These are phyloP conservation scores for Mugil cephalus DNA, from an alignment of 2,113 vertebrate species.

Conservation along the genomic window DNA sequence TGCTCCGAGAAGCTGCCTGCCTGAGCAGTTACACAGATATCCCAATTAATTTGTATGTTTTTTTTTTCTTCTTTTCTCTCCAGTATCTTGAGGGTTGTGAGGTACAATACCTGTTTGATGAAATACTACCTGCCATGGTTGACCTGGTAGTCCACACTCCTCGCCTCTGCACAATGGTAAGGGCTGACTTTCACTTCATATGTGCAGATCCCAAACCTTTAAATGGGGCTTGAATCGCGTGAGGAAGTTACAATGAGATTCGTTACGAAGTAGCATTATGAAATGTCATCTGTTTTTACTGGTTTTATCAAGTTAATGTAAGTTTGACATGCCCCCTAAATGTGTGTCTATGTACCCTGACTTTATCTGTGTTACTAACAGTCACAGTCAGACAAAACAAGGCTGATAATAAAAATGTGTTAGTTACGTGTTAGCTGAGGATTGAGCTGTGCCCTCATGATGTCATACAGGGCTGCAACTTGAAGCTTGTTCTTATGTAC, in stretches of 20 bases:
- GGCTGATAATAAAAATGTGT: no score
- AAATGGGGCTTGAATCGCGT: background rate
- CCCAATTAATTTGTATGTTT: slow-evolving; percentile 29
- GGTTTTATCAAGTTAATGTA: no score
- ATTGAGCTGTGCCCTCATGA: no score
- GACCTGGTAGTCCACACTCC: slow-evolving; percentile 89
- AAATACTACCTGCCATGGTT: slow-evolving; percentile 91
- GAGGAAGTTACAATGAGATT: background rate
- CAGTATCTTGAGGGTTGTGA: slow-evolving; percentile 90
- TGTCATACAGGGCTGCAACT: no score
- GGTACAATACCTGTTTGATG: slow-evolving; percentile 88
- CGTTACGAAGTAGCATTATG: no score
- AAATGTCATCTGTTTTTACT: no score
- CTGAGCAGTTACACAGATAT: slow-evolving; percentile 25
- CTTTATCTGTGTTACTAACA: no score
- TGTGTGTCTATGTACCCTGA: no score
- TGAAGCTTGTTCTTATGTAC: no score
- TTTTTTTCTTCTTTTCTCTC: slow-evolving; percentile 24
- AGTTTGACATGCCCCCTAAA: no score
- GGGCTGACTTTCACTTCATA: slow-evolving; percentile 14
- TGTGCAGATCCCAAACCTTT: background rate
- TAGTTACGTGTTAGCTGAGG: no score
- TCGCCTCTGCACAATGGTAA: slow-evolving; percentile 93
- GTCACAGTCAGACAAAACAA: no score
- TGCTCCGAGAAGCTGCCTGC: slow-evolving; percentile 37